Conservation (phyloP, 2,113 vertebrate species). For the Scolopax mira region DNA sequence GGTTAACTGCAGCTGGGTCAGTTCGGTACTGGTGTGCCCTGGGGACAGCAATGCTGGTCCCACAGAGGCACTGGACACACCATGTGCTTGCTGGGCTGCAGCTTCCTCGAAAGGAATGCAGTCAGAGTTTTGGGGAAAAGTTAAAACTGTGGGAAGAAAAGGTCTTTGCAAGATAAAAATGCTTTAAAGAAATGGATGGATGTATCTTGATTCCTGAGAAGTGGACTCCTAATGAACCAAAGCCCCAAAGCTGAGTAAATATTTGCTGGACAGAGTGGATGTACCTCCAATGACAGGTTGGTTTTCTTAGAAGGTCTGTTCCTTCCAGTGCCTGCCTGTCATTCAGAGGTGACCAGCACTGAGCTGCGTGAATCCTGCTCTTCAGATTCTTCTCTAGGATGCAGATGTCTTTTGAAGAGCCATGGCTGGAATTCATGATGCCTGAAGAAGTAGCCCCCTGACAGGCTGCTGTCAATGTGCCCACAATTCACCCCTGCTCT, state of each 20-base stretch:
- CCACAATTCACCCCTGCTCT: background rate
- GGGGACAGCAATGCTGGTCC: background rate
- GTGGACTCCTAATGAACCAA: background rate
- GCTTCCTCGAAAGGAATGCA: background rate
- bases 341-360: background rate
- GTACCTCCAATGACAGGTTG: background rate
- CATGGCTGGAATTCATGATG: background rate
- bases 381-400: background rate
- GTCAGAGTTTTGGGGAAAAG: background rate
- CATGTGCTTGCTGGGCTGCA: background rate
- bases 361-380: background rate
- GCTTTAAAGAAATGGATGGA: background rate
- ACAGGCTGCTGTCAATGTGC: background rate
- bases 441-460: background rate
- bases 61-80: background rate
- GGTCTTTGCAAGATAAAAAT: background rate
- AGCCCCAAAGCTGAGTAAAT: background rate
- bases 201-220: rapidly evolving
- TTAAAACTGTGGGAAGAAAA: background rate
- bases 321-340: background rate
- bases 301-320: background rate
- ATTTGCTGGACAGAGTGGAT: background rate
- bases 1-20: background rate
- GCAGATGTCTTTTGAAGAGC: background rate
- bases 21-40: background rate